Evolutionary conservation across 2,888 invertebrate genomes (phyloP).

Genomic region (Odontocerum albicorne): DNA sequence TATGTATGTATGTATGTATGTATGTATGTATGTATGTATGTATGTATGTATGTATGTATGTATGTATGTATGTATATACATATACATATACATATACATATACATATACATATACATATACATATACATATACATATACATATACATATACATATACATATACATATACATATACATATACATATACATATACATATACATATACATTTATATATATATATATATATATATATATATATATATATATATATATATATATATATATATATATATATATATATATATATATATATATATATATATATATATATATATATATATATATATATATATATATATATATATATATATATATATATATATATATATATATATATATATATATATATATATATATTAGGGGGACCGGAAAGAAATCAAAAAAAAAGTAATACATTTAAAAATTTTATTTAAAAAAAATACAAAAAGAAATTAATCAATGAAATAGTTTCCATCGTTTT

Average conservation of each 20-base stretch:
- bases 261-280: slow-evolving; percentile 7
- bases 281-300: slow-evolving; percentile 7
- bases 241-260: slow-evolving; percentile 7
- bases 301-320: slow-evolving; percentile 7
- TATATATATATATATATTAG: slow-evolving; percentile 5
- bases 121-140: not conserved
- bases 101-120: not conserved
- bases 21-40: not conserved
- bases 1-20: not conserved
- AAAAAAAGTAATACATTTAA: too few species aligned
- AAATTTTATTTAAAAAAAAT: too few species aligned
- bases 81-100: not conserved
- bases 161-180: slow-evolving; percentile 7
- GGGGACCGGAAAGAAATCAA: too few species aligned
- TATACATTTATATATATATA: slow-evolving; percentile 6
- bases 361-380: slow-evolving; percentile 7
- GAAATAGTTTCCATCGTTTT: too few species aligned
- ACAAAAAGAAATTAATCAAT: too few species aligned
- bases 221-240: slow-evolving; percentile 7
- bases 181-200: slow-evolving; percentile 7
- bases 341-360: slow-evolving; percentile 7
- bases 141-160: slow-evolving; percentile 4
- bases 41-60: not conserved
- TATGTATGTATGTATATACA: not conserved
- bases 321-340: slow-evolving; percentile 7